Base-by-base conservation (phyloP, 2,113 vertebrate species). In the Rhinoptilus africanus region DNA sequence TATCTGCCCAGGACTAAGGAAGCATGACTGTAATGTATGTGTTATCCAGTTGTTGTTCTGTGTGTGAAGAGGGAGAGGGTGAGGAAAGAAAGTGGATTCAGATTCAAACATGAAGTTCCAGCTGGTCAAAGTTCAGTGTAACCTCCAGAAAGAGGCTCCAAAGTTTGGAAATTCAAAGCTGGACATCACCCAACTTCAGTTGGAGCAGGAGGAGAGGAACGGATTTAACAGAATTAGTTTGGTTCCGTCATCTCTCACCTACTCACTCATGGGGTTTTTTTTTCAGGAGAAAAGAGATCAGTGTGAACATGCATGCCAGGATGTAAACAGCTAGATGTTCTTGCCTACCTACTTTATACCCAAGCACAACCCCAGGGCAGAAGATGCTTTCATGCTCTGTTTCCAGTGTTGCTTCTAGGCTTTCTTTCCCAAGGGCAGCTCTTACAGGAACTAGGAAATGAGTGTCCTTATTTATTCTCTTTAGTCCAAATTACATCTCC, bases 111-210 rank as follows among this genome's bases (percentile, higher is more conserved):
- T 51, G 66, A 91, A 81, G 53, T 91, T 69, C 56, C 32, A 62
- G 13, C 50, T 90, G 81, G 50, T 63, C 57, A 66, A 78, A 97
- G 86, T 87, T 88, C 84, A 85, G 54, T 53, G 57, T 62, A 91
- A 89, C 69, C 41, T 95, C 62, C 62, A 64, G 81, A 89, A 95
- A 92, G 83, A 68, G 41, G 30, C 89, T 84, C 66, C 83, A 41
- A 37, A 89, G 73, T 89, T 85, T 76, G 89, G 77, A 91, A 94
- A 80, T 69, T 87, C 53, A 85, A 43, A 91, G 47, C 73, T 95
- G 92, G 73, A 89, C 1, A 1, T 1, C 2, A 68, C 79, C 77
- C 89, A 95, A 5, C 81, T 78, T 95, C 86, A 82, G 80, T 34
- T 96, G 57, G 60, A 87, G 73, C 17, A 53, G 39, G 35, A 96